Evolutionary conservation across 2,888 invertebrate species (phyloP).

Genomic region (Apodemia mormo): DNA sequence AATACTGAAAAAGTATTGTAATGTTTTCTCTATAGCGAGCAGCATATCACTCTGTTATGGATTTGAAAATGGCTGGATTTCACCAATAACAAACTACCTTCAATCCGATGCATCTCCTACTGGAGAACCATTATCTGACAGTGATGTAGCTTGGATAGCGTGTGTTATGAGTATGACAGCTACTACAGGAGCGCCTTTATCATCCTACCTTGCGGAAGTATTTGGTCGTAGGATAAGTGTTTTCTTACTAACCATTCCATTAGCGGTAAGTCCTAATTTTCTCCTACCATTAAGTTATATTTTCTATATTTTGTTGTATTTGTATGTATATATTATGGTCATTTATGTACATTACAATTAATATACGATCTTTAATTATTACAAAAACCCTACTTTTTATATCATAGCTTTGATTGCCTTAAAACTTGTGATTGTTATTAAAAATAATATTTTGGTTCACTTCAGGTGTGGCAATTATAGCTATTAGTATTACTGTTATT

Average conservation of each 20-base stretch:
- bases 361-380: too few species aligned
- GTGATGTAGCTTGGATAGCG: conserved; percentile 60
- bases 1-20: too few species aligned
- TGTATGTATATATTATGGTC: too few species aligned
- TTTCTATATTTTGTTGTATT: too few species aligned
- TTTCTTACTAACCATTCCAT: conserved; percentile 66
- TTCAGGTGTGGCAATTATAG: too few species aligned
- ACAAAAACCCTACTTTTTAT: too few species aligned
- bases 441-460: too few species aligned
- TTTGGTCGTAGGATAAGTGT: conserved; percentile 67
- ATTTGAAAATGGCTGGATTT: conserved; percentile 61
- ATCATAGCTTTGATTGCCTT: too few species aligned
- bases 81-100: conserved; percentile 59
- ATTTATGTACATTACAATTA: too few species aligned
- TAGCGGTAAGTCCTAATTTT: conserved; percentile 49
- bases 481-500: too few species aligned
- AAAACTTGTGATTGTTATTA: too few species aligned
- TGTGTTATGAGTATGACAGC: conserved; percentile 61
- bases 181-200: conserved; percentile 57
- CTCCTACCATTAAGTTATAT: too few species aligned
- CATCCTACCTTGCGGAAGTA: conserved; percentile 58
- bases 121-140: conserved; percentile 49
- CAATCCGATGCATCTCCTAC: conserved; percentile 50
- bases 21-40: conserved; percentile 52
- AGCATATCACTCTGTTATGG: conserved; percentile 59